phyloP scores from a whole-genome alignment of 2,113 vertebrate species.

The Sisor rabdophorus region DNA sequence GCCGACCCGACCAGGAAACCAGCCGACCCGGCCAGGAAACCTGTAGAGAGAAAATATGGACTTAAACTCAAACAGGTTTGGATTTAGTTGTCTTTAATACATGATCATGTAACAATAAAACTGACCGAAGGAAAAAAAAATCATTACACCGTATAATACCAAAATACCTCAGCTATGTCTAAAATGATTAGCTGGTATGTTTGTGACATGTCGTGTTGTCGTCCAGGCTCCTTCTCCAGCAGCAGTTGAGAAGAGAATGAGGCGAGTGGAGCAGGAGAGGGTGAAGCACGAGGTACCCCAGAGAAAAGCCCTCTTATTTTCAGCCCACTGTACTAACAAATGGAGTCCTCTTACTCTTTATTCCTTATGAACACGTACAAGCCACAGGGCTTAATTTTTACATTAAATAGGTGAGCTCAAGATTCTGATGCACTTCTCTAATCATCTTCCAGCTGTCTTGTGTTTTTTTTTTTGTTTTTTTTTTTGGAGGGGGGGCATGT shows the following conservation, averaged over 20 bases:
- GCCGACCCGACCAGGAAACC: conserved; percentile 69
- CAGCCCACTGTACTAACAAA: conserved; percentile 39
- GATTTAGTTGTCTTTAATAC: neutral
- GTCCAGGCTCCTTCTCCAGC: conserved; percentile 76
- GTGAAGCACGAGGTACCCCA: conserved; percentile 83
- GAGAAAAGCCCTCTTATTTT: conserved; percentile 54
- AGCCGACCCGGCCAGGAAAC: conserved; percentile 71
- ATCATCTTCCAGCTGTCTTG: no score
- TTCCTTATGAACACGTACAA: conserved; percentile 42
- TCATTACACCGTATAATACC: no score
- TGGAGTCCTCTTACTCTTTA: conserved; percentile 58
- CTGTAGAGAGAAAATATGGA: conserved; percentile 74
- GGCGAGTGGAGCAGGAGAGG: conserved; percentile 81
- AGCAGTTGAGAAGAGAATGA: conserved; percentile 77
- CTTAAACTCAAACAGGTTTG: conserved; percentile 80
- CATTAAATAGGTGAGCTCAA: no score
- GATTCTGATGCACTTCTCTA: neutral
- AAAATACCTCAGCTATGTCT: conserved; percentile 4
- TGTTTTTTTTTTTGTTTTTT: no score
- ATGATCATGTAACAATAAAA: no score
- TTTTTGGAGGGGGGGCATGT: no score
- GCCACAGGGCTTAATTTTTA: neutral
- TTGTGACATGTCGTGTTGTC: conserved; percentile 72
- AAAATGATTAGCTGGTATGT: neutral
- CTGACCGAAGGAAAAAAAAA: no score